Conservation (phyloP, 2,888 invertebrate species). For the Cynaeus angustus region DNA sequence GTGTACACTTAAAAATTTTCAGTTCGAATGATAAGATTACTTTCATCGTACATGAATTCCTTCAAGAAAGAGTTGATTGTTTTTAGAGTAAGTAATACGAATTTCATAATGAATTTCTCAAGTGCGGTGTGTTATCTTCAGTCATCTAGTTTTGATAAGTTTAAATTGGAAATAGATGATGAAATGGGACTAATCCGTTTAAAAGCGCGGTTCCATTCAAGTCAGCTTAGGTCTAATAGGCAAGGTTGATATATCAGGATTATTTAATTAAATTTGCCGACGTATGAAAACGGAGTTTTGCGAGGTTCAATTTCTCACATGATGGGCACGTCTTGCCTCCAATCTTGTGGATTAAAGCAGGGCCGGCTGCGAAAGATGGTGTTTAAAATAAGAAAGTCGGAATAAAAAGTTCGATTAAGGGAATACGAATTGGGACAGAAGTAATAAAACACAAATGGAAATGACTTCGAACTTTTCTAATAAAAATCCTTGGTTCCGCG, state of each 20-base stretch:
- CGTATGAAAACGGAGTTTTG: slow-evolving; percentile 31
- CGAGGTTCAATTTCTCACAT: slow-evolving; percentile 36
- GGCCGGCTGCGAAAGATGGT: slow-evolving; percentile 21
- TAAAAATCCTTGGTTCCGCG: slow-evolving; percentile 22
- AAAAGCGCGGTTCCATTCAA: slow-evolving; percentile 45
- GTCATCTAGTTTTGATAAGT: slow-evolving; percentile 45
- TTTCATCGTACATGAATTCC: too few relatives aligned
- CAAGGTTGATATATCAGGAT: slow-evolving; percentile 42
- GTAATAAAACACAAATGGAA: slow-evolving; percentile 29
- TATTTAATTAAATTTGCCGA: slow-evolving; percentile 47
- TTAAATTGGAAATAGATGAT: slow-evolving; percentile 49
- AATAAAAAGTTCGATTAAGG: slow-evolving; percentile 23
- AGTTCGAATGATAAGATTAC: too few relatives aligned
- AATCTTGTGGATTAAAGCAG: slow-evolving; percentile 10
- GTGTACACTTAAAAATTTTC: too few relatives aligned
- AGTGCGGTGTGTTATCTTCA: slow-evolving; percentile 11
- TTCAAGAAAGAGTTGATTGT: slow-evolving; percentile 15
- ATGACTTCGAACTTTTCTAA: slow-evolving; percentile 27
- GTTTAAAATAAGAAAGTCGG: slow-evolving; percentile 22
- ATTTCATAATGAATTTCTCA: slow-evolving; percentile 14
- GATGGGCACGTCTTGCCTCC: slow-evolving; percentile 19
- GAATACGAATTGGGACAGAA: slow-evolving; percentile 14
- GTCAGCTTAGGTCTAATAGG: slow-evolving; percentile 45
- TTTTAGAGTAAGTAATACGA: neutral
- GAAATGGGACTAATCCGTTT: slow-evolving; percentile 45